These are phyloP conservation scores for Vulpes lagopus DNA, from an alignment of 2,113 vertebrate genomes.

Conservation along the genomic window DNA sequence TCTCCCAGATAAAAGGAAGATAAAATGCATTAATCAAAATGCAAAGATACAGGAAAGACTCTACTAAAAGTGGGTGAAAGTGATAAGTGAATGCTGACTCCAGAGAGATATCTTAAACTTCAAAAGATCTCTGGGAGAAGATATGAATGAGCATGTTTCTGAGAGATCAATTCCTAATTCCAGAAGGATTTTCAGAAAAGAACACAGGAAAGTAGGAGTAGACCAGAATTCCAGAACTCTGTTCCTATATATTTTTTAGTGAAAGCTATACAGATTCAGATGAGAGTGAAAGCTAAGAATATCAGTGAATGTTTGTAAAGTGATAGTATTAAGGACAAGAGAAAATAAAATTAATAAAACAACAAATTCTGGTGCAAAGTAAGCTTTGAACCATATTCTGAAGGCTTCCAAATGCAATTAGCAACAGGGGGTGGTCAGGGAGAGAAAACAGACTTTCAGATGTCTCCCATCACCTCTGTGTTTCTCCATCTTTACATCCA, in stretches of 20 bases:
- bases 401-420: neutral
- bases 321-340: neutral
- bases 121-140: constrained; percentile 63
- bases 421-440: neutral
- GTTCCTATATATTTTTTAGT: neutral
- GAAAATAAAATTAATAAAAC: neutral
- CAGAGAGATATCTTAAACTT: constrained; percentile 51
- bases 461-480: no score
- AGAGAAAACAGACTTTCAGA: neutral
- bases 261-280: neutral
- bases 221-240: neutral
- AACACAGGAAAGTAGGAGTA: neutral
- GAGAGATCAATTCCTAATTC: constrained; percentile 34
- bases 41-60: constrained; percentile 37
- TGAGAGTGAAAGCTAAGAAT: neutral
- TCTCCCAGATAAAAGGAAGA: constrained; percentile 70
- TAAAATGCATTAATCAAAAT: constrained; percentile 68
- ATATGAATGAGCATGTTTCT: constrained; percentile 35
- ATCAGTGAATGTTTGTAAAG: neutral
- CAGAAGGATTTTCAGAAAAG: constrained; percentile 42
- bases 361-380: neutral
- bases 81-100: constrained; percentile 49
- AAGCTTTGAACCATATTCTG: neutral
- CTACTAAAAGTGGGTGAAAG: neutral
- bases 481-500: neutral